These are phyloP conservation scores for Hecatera dysodea DNA, from an alignment of 2,888 invertebrate species.

Conservation along the genomic window DNA sequence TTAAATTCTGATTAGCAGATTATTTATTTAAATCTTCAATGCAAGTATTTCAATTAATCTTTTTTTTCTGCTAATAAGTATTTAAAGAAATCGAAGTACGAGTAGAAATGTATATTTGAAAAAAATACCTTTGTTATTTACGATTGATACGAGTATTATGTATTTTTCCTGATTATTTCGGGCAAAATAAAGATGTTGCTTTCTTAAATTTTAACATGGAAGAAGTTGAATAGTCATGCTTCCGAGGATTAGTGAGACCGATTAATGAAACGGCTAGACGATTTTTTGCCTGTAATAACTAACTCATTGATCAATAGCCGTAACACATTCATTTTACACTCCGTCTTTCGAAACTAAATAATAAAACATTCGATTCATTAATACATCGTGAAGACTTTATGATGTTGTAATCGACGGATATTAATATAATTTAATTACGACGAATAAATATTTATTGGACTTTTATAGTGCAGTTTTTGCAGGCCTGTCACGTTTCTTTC, in stretches of 20 bases:
- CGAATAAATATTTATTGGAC: conserved; percentile 33
- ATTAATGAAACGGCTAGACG: conserved; percentile 8
- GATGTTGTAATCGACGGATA: conserved; percentile 29
- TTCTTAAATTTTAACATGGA: too few relatives aligned
- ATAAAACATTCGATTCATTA: conserved; percentile 34
- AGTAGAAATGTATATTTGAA: too few relatives aligned
- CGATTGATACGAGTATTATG: too few relatives aligned
- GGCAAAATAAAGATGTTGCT: too few relatives aligned
- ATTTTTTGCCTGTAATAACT: conserved; percentile 28
- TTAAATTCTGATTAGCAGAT: neutral
- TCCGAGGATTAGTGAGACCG: conserved; percentile 8
- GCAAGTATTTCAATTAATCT: too few relatives aligned
- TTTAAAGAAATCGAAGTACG: too few relatives aligned
- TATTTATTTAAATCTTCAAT: too few relatives aligned
- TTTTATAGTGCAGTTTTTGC: conserved; percentile 20
- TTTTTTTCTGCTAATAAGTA: too few relatives aligned
- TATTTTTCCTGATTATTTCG: too few relatives aligned
- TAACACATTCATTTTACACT: conserved; percentile 19
- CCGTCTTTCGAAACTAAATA: conserved; percentile 25
- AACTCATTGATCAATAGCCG: conserved; percentile 12
- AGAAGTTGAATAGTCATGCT: conserved; percentile 17
- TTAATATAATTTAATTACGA: conserved; percentile 39
- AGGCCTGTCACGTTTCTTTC: conserved; percentile 38
- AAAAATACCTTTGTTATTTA: too few relatives aligned
- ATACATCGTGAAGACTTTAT: conserved; percentile 7